phyloP scores from a whole-genome alignment of 1,140 invertebrate genomes.

The Eumaeus atala region DNA sequence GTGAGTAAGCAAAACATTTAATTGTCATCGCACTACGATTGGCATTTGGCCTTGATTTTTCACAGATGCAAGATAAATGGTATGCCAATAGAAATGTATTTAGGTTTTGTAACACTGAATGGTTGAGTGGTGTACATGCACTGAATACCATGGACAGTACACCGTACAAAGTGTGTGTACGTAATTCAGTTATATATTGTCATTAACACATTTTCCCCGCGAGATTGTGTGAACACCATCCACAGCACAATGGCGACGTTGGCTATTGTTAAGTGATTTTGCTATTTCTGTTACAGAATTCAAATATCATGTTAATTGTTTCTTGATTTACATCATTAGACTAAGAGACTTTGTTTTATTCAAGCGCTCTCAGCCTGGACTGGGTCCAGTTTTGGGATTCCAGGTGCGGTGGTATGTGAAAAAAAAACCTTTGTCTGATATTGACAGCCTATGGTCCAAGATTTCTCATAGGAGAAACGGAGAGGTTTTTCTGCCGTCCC shows the following conservation, averaged over 20 bases:
- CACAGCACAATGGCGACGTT: slow-evolving; percentile 13
- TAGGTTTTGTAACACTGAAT: slow-evolving; percentile 23
- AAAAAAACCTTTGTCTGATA: too few species aligned
- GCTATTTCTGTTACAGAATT: not conserved
- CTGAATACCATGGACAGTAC: slow-evolving; percentile 19
- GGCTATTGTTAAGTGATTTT: slow-evolving; percentile 8
- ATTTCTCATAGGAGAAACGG: too few species aligned
- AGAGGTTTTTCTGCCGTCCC: too few species aligned
- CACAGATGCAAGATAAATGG: slow-evolving; percentile 15
- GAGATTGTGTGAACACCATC: slow-evolving; percentile 13
- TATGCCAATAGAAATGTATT: slow-evolving; percentile 18
- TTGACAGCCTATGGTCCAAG: too few species aligned
- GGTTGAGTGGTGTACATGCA: slow-evolving; percentile 26
- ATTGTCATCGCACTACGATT: not conserved
- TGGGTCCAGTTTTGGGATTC: too few species aligned
- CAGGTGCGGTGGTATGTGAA: too few species aligned
- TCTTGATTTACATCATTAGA: too few species aligned
- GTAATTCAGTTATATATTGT: slow-evolving; percentile 2
- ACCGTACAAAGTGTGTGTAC: slow-evolving; percentile 11
- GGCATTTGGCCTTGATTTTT: slow-evolving; percentile 3
- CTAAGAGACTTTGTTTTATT: too few species aligned
- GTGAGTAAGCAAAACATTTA: too few species aligned
- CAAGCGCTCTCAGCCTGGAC: too few species aligned
- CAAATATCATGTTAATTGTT: too few species aligned
- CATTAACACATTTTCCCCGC: slow-evolving; percentile 11